Base-by-base conservation (phyloP, 2,113 vertebrate species). In the Tupaia tana region DNA sequence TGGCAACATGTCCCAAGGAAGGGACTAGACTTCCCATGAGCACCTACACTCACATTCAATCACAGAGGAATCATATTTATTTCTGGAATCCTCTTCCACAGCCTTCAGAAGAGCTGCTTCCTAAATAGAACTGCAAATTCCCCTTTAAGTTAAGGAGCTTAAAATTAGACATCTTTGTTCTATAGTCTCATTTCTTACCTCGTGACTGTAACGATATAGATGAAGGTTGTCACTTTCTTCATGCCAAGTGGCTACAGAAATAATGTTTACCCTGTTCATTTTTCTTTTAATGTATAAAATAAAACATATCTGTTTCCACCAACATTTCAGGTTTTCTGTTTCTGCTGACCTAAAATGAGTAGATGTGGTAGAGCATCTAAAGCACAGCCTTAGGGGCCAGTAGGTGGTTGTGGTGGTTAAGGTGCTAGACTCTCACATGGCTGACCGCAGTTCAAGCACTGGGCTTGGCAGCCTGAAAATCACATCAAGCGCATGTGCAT, bases 301-400 rank as follows among this genome's bases (percentile, higher is more conserved):
- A 94, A 95, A 95, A 77, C 52, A 77, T 52, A 82, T 31, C 74
- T 94, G 87, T 87, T 88, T 82, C 86, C 22, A 94, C 43, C 63
- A 80, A 64, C 66, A 84, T 93, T 97, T 88, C 52, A 91, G 78
- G 78, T 92, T 94, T 92, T 90, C 43, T 43, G 74, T 95, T 96
- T 96, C 89, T 89, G 14, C 34, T 63, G 70, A 86, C 63, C 90
- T 95, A 64, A 58, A 96, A 63, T 75, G 56, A 95, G 27, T 73
- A 96, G 93, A 92, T 93, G 78, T 77, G 29, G 27, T 85, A 10
- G 6, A 90, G 25, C 52, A 70, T 92, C 89, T 79, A 85, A 93
- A 93, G 58, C 81, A 52, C 14, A 93, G 59, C 16, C 25, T 69
- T 61, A 64, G 71, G 88, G 56, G 63, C 22, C 22, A n/a, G 14